phyloP scores from a whole-genome alignment of 2,113 vertebrate species.

The Xenus cinereus region DNA sequence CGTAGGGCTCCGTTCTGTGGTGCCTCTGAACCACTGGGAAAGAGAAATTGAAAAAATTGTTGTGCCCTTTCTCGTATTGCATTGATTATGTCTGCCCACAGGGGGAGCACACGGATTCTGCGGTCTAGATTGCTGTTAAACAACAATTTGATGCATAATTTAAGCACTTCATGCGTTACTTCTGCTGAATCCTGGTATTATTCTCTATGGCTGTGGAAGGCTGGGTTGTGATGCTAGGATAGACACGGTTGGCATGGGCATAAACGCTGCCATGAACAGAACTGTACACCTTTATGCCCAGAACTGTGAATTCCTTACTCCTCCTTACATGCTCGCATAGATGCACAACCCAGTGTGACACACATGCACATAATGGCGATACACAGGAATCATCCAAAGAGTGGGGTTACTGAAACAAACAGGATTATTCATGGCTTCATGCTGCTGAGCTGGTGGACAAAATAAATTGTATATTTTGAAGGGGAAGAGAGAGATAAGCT shows the following conservation, averaged over 20 bases:
- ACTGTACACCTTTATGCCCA: background rate
- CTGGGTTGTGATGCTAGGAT: background rate
- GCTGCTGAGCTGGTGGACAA: slow-evolving; percentile 34
- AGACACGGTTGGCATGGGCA: background rate
- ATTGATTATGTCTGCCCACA: background rate
- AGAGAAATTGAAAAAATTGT: background rate
- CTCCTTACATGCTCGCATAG: background rate
- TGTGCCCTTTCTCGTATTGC: background rate
- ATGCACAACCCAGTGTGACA: background rate
- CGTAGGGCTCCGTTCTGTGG: background rate
- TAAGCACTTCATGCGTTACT: background rate
- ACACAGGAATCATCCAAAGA: background rate
- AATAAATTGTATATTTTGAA: slow-evolving; percentile 66
- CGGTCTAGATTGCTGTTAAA: background rate
- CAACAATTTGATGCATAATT: background rate
- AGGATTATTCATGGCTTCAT: slow-evolving; percentile 20
- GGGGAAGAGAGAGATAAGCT: slow-evolving; percentile 58
- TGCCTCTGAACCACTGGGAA: background rate
- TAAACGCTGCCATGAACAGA: background rate
- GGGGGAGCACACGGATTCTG: background rate
- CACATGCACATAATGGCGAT: background rate
- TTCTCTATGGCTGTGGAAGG: background rate
- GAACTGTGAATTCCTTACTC: background rate
- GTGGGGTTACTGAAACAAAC: slow-evolving; percentile 10
- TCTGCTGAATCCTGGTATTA: background rate